These are phyloP conservation scores for Corticium candelabrum DNA, from an alignment of 37 sponge, comb jelly and placozoan species.

Conservation along the genomic window DNA sequence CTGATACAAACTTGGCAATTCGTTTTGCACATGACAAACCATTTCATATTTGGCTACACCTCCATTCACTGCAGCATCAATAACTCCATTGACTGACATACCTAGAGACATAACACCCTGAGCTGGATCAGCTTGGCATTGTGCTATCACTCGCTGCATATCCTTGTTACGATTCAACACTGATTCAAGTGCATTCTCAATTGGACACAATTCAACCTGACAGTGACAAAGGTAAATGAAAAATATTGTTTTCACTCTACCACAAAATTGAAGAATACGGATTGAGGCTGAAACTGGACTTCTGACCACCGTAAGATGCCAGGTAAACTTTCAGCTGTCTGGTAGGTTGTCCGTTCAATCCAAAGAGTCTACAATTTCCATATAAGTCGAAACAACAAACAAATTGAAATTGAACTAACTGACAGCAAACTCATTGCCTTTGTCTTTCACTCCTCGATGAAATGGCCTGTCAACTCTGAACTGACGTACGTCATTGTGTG, in stretches of 20 bases:
- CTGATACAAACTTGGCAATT: background rate
- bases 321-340: slow-evolving; percentile 56
- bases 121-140: slow-evolving; percentile 23
- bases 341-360: slow-evolving; percentile 50
- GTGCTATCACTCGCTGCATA: slow-evolving; percentile 32
- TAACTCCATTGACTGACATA: slow-evolving; percentile 71
- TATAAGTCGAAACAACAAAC: background rate
- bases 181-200: slow-evolving; percentile 68
- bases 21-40: slow-evolving; percentile 23
- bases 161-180: slow-evolving; percentile 45
- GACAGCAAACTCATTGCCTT: slow-evolving; percentile 63
- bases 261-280: background rate
- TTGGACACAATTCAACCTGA: slow-evolving; percentile 55
- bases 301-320: slow-evolving; percentile 78
- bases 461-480: slow-evolving; percentile 59
- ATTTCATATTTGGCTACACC: slow-evolving; percentile 64
- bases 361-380: slow-evolving; percentile 37
- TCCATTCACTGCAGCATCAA: slow-evolving; percentile 80
- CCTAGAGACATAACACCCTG: slow-evolving; percentile 61
- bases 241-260: slow-evolving; percentile 10
- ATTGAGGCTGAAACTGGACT: slow-evolving; percentile 14
- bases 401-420: background rate
- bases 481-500: slow-evolving; percentile 41
- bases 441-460: slow-evolving; percentile 54
- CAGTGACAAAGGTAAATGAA: background rate